Evolutionary conservation across 2,113 vertebrate genomes (phyloP).

Genomic region (Formicarius rufipectus): DNA sequence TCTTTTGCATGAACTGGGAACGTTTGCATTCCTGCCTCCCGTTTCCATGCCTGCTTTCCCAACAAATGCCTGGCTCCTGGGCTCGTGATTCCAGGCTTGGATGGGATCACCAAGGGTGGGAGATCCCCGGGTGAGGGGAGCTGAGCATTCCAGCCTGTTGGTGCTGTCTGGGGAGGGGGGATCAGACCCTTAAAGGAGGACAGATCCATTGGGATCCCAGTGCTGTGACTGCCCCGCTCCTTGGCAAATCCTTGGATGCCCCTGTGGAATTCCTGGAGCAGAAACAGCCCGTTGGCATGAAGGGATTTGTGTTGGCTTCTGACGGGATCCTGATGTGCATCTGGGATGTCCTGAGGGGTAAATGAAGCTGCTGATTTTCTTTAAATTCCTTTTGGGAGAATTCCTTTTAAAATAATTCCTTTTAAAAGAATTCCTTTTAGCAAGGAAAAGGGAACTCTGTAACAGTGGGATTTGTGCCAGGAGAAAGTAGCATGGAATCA

Average conservation of each 20-base stretch:
- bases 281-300: not conserved
- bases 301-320: not conserved
- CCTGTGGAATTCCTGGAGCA: not conserved
- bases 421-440: not conserved
- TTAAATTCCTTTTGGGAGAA: not conserved
- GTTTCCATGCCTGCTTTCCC: not conserved
- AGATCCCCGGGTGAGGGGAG: not conserved
- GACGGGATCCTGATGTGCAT: accelerated
- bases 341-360: not conserved
- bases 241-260: not conserved
- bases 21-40: not conserved
- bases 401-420: not conserved
- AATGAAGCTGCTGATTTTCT: not conserved
- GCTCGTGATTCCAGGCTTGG: not conserved
- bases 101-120: accelerated
- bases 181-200: not conserved
- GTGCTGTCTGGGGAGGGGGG: not conserved
- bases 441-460: not conserved
- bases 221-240: not conserved
- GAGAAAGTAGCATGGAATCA: not conserved
- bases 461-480: not conserved
- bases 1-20: conserved; percentile 13
- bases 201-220: not conserved
- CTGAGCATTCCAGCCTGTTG: not conserved
- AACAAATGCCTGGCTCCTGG: not conserved